phyloP scores from a whole-genome alignment of 2,888 invertebrate genomes.

The Neuroscelio doddi region DNA sequence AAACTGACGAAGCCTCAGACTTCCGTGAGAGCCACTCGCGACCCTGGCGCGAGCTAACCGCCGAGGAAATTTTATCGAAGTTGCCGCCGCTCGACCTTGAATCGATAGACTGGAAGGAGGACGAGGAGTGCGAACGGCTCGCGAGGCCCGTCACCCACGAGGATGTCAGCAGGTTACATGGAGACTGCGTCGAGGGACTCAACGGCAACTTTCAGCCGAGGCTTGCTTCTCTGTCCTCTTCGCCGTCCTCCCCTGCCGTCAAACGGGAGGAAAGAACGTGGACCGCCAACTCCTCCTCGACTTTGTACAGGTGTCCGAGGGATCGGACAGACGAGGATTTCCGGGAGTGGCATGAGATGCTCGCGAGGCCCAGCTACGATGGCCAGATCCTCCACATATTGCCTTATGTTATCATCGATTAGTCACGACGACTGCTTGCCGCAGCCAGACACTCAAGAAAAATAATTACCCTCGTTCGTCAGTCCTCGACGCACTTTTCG shows the following conservation, averaged over 20 bases:
- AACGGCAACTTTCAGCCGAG: slow-evolving; percentile 68
- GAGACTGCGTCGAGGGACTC: slow-evolving; percentile 63
- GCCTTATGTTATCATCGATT: slow-evolving; percentile 98
- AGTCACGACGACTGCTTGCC: slow-evolving; percentile 50
- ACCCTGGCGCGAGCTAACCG: slow-evolving; percentile 67
- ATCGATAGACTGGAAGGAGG: slow-evolving; percentile 73
- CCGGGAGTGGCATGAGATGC: slow-evolving; percentile 93
- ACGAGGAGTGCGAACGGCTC: slow-evolving; percentile 43
- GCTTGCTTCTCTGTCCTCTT: slow-evolving; percentile 52
- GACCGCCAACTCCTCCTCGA: slow-evolving; percentile 16
- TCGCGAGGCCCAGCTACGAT: slow-evolving; percentile 81
- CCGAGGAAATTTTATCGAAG: slow-evolving; percentile 77
- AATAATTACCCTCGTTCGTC: background rate
- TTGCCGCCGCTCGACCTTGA: slow-evolving; percentile 80
- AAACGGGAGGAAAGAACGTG: slow-evolving; percentile 42
- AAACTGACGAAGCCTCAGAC: slow-evolving; percentile 41
- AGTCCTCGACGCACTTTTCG: background rate
- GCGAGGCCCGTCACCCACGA: slow-evolving; percentile 54
- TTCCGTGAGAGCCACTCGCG: slow-evolving; percentile 44
- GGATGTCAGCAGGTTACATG: slow-evolving; percentile 65
- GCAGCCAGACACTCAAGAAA: background rate
- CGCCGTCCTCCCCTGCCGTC: slow-evolving; percentile 30
- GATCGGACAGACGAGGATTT: slow-evolving; percentile 75
- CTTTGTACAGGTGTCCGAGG: slow-evolving; percentile 53
- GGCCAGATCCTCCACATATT: slow-evolving; percentile 90